Evolutionary conservation across 2,888 invertebrate species (phyloP), one percentile per base, ranked within the genome.

Genomic region (Phengaris alcon): DNA sequence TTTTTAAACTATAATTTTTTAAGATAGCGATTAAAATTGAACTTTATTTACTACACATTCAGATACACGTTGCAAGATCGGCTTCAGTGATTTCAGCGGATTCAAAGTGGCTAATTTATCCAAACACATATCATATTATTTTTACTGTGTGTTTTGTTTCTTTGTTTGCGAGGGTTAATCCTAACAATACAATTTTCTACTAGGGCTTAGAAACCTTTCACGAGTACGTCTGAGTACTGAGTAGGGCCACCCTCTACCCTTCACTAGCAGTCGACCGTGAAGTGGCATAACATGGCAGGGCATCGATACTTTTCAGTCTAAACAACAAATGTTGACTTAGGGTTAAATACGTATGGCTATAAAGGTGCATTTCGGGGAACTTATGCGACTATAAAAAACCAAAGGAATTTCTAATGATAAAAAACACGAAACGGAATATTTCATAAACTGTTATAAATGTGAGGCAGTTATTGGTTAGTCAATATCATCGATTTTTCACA

Each of bases 251-350:
- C 35, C 35, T 64, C 35, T 1, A 22, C 64, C 64, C 64, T 35
- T 44, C 35, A 35, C 7, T 48, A 8, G 48, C 35, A 44, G 35
- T 64, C 35, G 64, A 64, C 64, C 64, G 64, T 64, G 35, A 64
- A 64, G 64, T 64, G 64, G 44, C 35, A 64, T 64, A 13, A 13
- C 44, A 64, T 35, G 64, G 0, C 13, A 22, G 15, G 35, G 35
- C 35, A 64, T 64, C 13, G 64, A 64, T 64, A 64, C 64, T 44
- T 64, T 52, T 13, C 64, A 44, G 64, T 64, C 64, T 64, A 12
- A 64, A 35, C 22, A 64, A 10, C 10, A 35, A 44, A 22, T 22
- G 64, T 44, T 64, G 35, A 64, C 64, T 64, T 64, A 35, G 35
- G 35, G 35, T 64, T 22, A 22, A 22, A 22, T 22, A 22, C 22